These are phyloP conservation scores for Exephanes ischioxanthus DNA, from an alignment of 2,888 invertebrate species.

Conservation along the genomic window DNA sequence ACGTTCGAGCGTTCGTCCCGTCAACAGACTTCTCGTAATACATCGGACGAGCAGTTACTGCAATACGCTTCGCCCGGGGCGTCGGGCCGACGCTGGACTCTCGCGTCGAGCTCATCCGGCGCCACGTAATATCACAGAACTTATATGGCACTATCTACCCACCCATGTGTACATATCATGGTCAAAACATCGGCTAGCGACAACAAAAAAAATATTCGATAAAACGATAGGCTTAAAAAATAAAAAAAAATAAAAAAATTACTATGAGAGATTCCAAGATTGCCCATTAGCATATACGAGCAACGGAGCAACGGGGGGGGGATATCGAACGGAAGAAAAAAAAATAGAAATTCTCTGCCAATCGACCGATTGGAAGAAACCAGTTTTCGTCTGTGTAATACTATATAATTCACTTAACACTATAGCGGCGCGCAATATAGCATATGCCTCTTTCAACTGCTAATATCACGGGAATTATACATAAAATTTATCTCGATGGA, in stretches of 20 bases:
- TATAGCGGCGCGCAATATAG: neutral
- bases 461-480: slow-evolving; percentile 24
- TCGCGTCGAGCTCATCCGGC: neutral
- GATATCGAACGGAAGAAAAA: neutral
- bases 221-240: neutral
- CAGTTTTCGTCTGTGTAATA: slow-evolving; percentile 15
- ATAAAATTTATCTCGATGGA: slow-evolving; percentile 18
- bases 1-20: slow-evolving; percentile 24
- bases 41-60: neutral
- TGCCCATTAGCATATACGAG: slow-evolving; percentile 35
- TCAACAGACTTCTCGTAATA: slow-evolving; percentile 22
- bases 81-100: slow-evolving; percentile 8
- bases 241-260: neutral
- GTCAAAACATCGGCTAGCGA: neutral
- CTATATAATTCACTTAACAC: neutral
- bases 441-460: slow-evolving; percentile 19
- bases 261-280: neutral
- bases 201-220: slow-evolving; percentile 18
- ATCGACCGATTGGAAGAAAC: slow-evolving; percentile 39
- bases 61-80: slow-evolving; percentile 6
- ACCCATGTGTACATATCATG: neutral
- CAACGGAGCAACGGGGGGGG: slow-evolving; percentile 7
- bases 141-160: slow-evolving; percentile 3
- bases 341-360: slow-evolving; percentile 32
- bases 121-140: slow-evolving; percentile 27